A percentile compares a stretch with the other conserved stretches of the same genome.
Evolutionary conservation across 1,140 invertebrate genomes (phyloP).

Genomic region (Augochlora pura): DNA sequence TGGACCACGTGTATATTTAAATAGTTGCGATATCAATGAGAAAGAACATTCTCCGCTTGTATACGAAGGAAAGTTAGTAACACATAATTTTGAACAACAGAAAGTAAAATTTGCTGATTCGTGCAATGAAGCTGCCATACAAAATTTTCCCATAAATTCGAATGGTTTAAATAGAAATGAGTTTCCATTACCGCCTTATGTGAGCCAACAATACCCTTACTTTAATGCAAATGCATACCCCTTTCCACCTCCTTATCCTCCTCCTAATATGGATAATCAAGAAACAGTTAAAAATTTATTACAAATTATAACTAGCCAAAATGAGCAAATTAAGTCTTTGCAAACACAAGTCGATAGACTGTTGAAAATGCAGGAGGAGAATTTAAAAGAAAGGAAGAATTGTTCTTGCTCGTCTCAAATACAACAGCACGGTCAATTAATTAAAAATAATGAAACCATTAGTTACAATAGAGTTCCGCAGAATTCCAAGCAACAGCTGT

Average conservation of each 20-base stretch:
- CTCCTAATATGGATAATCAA: constrained; percentile 57
- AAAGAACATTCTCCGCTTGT: background rate
- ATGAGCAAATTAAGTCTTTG: constrained; percentile 73
- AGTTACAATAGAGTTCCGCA: constrained; percentile 3
- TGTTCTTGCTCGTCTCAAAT: constrained; percentile 53
- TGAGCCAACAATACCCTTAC: constrained; percentile 30
- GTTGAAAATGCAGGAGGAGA: constrained; percentile 72
- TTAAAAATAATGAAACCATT: constrained; percentile 25
- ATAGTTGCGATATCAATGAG: background rate
- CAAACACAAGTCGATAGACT: constrained; percentile 73
- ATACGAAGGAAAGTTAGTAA: constrained; percentile 7
- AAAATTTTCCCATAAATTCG: constrained; percentile 26
- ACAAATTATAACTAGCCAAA: constrained; percentile 72
- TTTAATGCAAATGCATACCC: constrained; percentile 34
- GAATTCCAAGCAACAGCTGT: background rate
- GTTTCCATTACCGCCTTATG: constrained; percentile 32
- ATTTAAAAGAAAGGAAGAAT: constrained; percentile 55
- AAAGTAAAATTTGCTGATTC: constrained; percentile 11
- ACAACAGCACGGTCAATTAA: constrained; percentile 16
- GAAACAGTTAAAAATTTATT: constrained; percentile 73
- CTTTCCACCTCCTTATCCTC: constrained; percentile 46
- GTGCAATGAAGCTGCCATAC: background rate
- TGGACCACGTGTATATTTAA: background rate
- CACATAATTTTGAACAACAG: background rate
- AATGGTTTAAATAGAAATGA: constrained; percentile 23